phyloP scores from a whole-genome alignment of 2,888 invertebrate species.

The Spodoptera littoralis region DNA sequence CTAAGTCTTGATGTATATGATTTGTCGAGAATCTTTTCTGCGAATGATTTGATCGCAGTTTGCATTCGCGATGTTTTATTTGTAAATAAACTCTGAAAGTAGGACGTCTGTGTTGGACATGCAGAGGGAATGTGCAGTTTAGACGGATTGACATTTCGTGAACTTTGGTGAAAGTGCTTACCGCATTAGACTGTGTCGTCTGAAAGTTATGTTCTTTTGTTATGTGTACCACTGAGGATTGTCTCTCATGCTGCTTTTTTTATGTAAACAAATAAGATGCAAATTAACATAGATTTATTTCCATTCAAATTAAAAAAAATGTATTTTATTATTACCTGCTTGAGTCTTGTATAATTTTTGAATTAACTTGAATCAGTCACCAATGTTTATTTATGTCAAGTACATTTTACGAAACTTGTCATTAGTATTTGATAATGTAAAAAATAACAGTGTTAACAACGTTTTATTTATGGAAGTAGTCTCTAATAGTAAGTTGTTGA shows the following conservation, averaged over 20 bases:
- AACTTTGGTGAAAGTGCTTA: conserved; percentile 30
- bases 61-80: conserved; percentile 37
- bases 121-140: conserved; percentile 8
- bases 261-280: too few species aligned
- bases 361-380: too few species aligned
- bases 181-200: background rate
- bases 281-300: too few species aligned
- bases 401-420: too few species aligned
- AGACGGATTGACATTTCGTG: conserved; percentile 25
- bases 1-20: conserved; percentile 29
- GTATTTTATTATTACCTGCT: too few species aligned
- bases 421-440: too few species aligned
- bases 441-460: too few species aligned
- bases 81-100: conserved; percentile 41
- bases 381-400: too few species aligned
- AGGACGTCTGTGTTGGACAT: conserved; percentile 17
- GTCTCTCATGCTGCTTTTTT: too few species aligned
- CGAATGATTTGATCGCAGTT: conserved; percentile 31
- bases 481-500: background rate
- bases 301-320: too few species aligned
- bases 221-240: too few species aligned
- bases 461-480: background rate
- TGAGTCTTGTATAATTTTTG: too few species aligned
- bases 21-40: conserved; percentile 39
- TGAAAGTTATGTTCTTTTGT: conserved; percentile 1